These are phyloP conservation scores for Brienomyrus longianalis DNA, from an alignment of 2,113 vertebrate genomes.

Conservation along the genomic window DNA sequence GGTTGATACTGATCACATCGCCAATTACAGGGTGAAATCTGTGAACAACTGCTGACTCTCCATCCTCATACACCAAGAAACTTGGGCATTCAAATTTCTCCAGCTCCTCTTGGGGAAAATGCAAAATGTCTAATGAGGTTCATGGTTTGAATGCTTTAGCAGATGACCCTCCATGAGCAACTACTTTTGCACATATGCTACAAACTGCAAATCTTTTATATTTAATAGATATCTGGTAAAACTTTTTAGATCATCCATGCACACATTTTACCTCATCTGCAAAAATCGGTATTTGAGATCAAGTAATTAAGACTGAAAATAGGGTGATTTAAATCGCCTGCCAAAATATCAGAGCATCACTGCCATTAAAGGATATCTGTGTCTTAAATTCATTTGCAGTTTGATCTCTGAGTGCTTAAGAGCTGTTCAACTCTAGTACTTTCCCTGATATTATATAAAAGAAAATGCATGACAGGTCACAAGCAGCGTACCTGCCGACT, in stretches of 20 bases:
- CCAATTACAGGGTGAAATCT: neutral
- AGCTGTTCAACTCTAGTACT: neutral
- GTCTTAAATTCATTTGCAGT: neutral
- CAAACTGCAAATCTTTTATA: neutral
- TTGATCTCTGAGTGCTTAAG: neutral
- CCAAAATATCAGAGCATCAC: neutral
- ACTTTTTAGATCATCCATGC: neutral
- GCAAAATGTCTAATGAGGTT: neutral
- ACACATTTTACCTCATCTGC: neutral
- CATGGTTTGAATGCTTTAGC: too few relatives aligned
- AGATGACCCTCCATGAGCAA: neutral
- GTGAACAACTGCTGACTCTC: neutral
- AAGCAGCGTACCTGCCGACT: slow-evolving; percentile 39
- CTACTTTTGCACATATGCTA: neutral
- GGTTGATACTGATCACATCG: neutral
- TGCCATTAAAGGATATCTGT: neutral
- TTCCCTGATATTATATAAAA: neutral
- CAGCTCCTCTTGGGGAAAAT: neutral
- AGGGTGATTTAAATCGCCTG: neutral
- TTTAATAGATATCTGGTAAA: neutral
- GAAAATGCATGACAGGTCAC: neutral
- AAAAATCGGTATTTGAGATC: neutral
- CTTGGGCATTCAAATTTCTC: neutral
- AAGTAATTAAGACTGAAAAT: neutral
- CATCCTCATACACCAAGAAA: neutral